Base-by-base conservation (phyloP, 2,113 vertebrate species). In the Parus major region DNA sequence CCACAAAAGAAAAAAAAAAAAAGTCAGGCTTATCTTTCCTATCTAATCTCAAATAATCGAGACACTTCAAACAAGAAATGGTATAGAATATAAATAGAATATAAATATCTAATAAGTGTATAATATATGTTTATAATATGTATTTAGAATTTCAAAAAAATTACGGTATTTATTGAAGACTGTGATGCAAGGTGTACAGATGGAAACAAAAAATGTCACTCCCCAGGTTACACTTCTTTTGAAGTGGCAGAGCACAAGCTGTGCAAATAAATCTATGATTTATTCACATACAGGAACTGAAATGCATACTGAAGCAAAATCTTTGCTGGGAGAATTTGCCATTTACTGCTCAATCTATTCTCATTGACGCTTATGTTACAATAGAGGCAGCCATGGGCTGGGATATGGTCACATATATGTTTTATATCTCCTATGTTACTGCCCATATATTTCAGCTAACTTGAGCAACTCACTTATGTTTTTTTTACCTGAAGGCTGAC, bases 311-410 rank as follows among this genome's bases (percentile, higher is more conserved):
- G 31, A 12, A 79, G 35, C 21, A 44, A 70, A 28, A 33, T 15
- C 49, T 50, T 63, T 42, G 20, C 33, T 29, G 20, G 29, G 19
- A 11, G 25, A 69, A 41, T 49, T 72, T 60, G 24, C n/a, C 22
- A n/a, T 41, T 88, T 80, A 24, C 44, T 46, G 57, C 49, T 82
- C 46, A 27, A 17, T 56, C 33, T 70, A 60, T 75, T 78, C 60
- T 59, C 2, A 9, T 16, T 73, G 15, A 21, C 1, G 6, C 24
- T 15, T 24, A 19, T 7, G 16, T 22, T 24, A 63, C 8, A 24
- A 24, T 4, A 39, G 17, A 57, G 44, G 50, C 33, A 57, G 61
- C 31, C 22, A 8, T 0, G 0, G 41, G 47, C 41, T 10, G 16
- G 24, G 28, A 50, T 24, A 13, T 21, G 9, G 28, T 27, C 55